A percentile compares a stretch with the other conserved stretches of the same genome.
phyloP scores from a whole-genome alignment of 1,140 invertebrate species.

The Leptinotarsa lineolata region DNA sequence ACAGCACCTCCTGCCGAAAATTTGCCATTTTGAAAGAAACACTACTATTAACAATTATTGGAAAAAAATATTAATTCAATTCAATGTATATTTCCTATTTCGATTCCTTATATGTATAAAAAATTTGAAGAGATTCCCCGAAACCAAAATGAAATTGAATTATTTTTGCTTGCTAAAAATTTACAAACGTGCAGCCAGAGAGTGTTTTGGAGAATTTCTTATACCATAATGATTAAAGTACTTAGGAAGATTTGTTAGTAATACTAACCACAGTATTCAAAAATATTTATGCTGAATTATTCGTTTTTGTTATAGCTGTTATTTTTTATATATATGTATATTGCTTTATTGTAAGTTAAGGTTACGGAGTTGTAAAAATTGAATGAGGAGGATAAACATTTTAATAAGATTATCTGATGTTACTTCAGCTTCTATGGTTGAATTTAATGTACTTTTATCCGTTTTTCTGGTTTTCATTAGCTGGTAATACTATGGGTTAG shows the following conservation, averaged over 20 bases:
- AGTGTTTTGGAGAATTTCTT: conserved; percentile 13
- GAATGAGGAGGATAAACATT: conserved; percentile 39
- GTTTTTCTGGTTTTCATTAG: conserved; percentile 20
- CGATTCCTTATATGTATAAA: conserved; percentile 4
- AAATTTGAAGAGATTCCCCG: conserved; percentile 1
- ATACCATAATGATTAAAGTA: conserved; percentile 39
- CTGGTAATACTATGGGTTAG: conserved; percentile 39
- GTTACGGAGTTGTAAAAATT: conserved; percentile 50
- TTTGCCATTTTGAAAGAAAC: conserved; percentile 18
- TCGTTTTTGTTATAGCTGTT: conserved; percentile 48
- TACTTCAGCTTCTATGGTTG: conserved; percentile 40
- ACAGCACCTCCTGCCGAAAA: conserved; percentile 24
- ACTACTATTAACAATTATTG: not conserved
- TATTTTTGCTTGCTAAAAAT: conserved; percentile 35
- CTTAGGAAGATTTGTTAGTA: conserved; percentile 42
- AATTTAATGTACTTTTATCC: conserved; percentile 13
- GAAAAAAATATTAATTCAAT: conserved; percentile 14
- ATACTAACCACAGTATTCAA: conserved; percentile 37
- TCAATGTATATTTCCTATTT: conserved; percentile 33
- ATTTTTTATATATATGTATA: conserved; percentile 46
- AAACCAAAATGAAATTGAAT: conserved; percentile 15
- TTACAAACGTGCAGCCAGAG: not conserved
- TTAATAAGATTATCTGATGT: conserved; percentile 38
- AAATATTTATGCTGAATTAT: conserved; percentile 41
- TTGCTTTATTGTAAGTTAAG: conserved; percentile 49